Evolutionary conservation across 1,140 invertebrate species (phyloP), one percentile per base, ranked within the genome.

Genomic region (Maniola jurtina): DNA sequence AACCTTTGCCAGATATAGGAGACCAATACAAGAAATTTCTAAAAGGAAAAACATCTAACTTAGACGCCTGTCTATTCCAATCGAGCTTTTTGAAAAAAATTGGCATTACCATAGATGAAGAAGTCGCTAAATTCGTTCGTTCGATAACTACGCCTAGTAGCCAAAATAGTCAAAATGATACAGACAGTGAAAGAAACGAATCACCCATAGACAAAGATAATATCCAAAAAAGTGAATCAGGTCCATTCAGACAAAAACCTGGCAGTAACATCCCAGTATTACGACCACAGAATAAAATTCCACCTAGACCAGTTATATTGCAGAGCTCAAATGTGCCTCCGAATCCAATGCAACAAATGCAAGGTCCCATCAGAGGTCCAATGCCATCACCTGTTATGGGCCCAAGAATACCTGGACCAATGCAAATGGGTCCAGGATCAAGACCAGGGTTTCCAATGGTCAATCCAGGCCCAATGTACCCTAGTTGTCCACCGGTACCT

Each of bases 21-120:
- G 70, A 73, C 6, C 72, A 89, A n/a, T 89, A 78, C 45, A 71
- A 85, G 58, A 76, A 75, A 54, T 84, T 73, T 54, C 7, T 80
- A 2, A 74, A 69, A 5, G 73, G 76, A 2, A 68, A 77, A 70
- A 65, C 40, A n/a, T 76, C 72, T 0, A 40, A 34, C 3, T 70
- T 86, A 16, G 78, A 84, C 56, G 60, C 42, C 6, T 14, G 61
- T 33, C 50, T 80, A 14, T 76, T 75, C 42, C 42, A 67, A 61
- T 50, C 14, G 9, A 65, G 47, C 8, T 52, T 63, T 10, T n/a
- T 68, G 4, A 47, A 55, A 25, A 55, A 60, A 14, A 15, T 64
- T 9, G 66, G 66, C 0, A 45, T 60, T 0, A 13, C 5, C 0
- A 10, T 60, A 13, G 48, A 59, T 15, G 16, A 38, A 8, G 55